Evolutionary conservation across 2,888 invertebrate species (phyloP).

Genomic region (Clitarchus hookeri): DNA sequence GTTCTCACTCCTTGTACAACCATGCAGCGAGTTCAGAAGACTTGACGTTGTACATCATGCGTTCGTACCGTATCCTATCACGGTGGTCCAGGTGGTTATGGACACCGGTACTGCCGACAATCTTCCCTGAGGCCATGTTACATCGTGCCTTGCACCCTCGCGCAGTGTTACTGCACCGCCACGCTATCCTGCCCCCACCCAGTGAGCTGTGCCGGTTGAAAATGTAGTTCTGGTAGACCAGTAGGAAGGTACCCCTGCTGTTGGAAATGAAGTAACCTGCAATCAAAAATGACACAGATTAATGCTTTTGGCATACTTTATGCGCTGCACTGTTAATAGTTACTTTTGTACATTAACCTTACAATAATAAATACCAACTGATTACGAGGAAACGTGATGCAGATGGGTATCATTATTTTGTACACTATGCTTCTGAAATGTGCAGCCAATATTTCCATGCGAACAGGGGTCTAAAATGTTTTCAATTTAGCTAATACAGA

Average conservation of each 20-base stretch:
- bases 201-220: background rate
- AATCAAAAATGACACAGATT: background rate
- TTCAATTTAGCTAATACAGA: no score
- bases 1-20: background rate
- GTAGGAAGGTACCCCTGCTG: background rate
- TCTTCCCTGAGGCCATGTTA: background rate
- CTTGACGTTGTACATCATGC: background rate
- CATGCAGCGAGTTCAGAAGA: background rate
- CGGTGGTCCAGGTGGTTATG: background rate
- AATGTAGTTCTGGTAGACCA: background rate
- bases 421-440: no score
- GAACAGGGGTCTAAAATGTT: no score
- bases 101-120: background rate
- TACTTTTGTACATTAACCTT: no score
- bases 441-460: no score
- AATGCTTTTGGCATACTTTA: background rate
- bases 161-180: background rate
- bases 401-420: no score
- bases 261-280: background rate
- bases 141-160: background rate
- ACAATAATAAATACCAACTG: no score
- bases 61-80: background rate
- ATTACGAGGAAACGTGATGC: no score
- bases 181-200: background rate
- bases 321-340: no score